Evolutionary conservation across 1,140 invertebrate species (phyloP).

Genomic region (Helicorthomorpha holstii): DNA sequence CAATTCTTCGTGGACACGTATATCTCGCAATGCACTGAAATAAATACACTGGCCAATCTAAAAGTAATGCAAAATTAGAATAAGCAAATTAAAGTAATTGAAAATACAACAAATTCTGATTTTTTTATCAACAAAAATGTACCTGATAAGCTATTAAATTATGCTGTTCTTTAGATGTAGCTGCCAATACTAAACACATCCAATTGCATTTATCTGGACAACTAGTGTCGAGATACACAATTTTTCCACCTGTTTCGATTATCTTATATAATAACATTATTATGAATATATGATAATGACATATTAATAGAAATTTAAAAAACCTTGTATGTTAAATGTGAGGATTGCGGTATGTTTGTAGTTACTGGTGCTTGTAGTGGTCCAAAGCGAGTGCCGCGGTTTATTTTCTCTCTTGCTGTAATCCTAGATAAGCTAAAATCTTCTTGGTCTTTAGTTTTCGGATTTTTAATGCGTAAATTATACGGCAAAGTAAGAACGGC

Average conservation of each 20-base stretch:
- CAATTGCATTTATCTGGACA: slow-evolving; percentile 40
- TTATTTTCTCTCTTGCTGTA: slow-evolving; percentile 19
- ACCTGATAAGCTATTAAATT: slow-evolving; percentile 48
- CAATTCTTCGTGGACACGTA: slow-evolving; percentile 34
- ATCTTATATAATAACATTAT: slow-evolving; percentile 13
- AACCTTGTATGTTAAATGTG: no score
- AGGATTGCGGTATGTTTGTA: not conserved
- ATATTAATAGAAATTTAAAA: no score
- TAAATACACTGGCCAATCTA: slow-evolving; percentile 35
- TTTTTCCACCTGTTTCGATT: slow-evolving; percentile 18
- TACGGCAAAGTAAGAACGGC: slow-evolving; percentile 27
- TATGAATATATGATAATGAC: no score
- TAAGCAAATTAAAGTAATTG: not conserved
- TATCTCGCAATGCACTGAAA: slow-evolving; percentile 36
- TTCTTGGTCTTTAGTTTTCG: slow-evolving; percentile 9
- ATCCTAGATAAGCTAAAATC: slow-evolving; percentile 21
- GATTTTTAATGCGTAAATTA: not conserved
- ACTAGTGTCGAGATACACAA: slow-evolving; percentile 31
- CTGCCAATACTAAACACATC: slow-evolving; percentile 40
- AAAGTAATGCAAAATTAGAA: slow-evolving; percentile 7
- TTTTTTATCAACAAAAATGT: not conserved
- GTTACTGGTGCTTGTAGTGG: slow-evolving; percentile 27
- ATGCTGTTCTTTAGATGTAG: slow-evolving; percentile 29
- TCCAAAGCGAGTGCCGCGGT: slow-evolving; percentile 27
- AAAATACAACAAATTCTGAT: not conserved